Evolutionary conservation across 2,113 vertebrate species (phyloP), one percentile per base, ranked within the genome.

Genomic region (Struthidea cinerea): DNA sequence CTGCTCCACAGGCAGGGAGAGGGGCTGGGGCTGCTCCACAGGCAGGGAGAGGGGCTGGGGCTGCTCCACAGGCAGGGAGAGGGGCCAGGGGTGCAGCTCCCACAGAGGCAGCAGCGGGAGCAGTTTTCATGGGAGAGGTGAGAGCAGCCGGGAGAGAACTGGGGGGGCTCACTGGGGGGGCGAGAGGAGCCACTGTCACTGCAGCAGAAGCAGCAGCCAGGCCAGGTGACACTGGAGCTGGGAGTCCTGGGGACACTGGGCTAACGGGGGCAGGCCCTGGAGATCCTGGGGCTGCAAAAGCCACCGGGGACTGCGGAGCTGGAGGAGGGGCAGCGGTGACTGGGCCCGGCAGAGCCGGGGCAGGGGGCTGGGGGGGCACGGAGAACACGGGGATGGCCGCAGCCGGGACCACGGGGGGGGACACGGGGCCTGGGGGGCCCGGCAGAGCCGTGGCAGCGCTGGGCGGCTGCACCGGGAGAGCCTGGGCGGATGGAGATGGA

Each of bases 121-220:
- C 56, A 35, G 76, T 94, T 94, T 32, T 41, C 83, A 98, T 56
- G 50, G 96, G 52, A 81, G 95, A 49, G 90, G 52, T 23, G 87
- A 95, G 97, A 98, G 49, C 97, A 11, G 64, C 5, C 0, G 71
- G 94, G 41, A 95, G 94, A 92, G 98, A 98, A 33, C 96, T 18
- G 28, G 87, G 85, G 28, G 87, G 85, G 67, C 87, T 94, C 78
- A 41, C 24, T 2, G 82, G 8, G 21, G 78, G 11, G 3, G 4
- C 1, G 0, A 22, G 16, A 20, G 81, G 37, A 3, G 39, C 16
- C 33, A 8, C 24, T 6, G 16, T 52, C 42, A 42, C 52, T 3
- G 76, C 20, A 4, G 64, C 15, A 2, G 87, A 47, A 73, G 37
- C 44, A 27, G 55, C 60, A 60, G 69, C 59, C 69, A 63, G 41